A percentile compares a stretch with the other conserved stretches of the same genome.
Evolutionary conservation across 2,113 vertebrate genomes (phyloP).

Genomic region (Osmerus eperlanus): DNA sequence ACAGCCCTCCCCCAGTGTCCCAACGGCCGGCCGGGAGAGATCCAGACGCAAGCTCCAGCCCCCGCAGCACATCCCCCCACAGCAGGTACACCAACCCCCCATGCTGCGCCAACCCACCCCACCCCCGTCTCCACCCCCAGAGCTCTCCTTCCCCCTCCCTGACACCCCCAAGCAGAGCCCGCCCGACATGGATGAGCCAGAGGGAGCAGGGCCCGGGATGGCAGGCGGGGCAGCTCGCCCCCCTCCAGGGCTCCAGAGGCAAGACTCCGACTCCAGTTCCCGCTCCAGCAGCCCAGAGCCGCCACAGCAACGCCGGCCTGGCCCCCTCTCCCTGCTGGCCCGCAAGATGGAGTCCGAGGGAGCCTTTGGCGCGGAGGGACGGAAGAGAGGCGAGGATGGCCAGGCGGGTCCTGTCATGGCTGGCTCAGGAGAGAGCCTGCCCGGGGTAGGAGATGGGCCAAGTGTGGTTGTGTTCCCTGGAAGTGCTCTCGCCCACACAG

Average conservation of each 20-base stretch:
- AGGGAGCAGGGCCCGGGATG: conserved; percentile 34
- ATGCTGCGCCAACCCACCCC: conserved; percentile 76
- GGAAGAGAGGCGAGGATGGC: not conserved
- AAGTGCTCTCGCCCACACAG: conserved; percentile 2
- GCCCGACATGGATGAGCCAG: conserved; percentile 62
- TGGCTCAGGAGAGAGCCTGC: not conserved
- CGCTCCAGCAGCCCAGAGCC: conserved; percentile 76
- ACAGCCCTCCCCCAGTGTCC: conserved; percentile 46
- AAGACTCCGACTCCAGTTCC: conserved; percentile 72
- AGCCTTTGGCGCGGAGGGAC: conserved; percentile 29
- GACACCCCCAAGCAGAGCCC: conserved; percentile 80
- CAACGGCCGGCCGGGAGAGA: conserved; percentile 44
- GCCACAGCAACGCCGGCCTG: conserved; percentile 44
- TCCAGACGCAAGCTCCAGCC: conserved; percentile 75
- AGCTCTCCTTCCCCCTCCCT: conserved; percentile 70
- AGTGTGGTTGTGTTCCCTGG: conserved; percentile 14
- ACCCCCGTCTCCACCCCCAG: conserved; percentile 73
- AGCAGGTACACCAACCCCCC: conserved; percentile 65
- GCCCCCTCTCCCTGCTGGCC: conserved; percentile 71
- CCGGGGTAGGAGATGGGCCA: conserved; percentile 11
- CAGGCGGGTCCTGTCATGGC: not conserved
- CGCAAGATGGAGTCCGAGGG: conserved; percentile 75
- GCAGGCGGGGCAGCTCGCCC: conserved; percentile 30
- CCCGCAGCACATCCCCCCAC: conserved; percentile 74
- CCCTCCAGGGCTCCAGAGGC: conserved; percentile 50